phyloP scores from a whole-genome alignment of 2,113 vertebrate species.

The Phylloscopus trochilus region DNA sequence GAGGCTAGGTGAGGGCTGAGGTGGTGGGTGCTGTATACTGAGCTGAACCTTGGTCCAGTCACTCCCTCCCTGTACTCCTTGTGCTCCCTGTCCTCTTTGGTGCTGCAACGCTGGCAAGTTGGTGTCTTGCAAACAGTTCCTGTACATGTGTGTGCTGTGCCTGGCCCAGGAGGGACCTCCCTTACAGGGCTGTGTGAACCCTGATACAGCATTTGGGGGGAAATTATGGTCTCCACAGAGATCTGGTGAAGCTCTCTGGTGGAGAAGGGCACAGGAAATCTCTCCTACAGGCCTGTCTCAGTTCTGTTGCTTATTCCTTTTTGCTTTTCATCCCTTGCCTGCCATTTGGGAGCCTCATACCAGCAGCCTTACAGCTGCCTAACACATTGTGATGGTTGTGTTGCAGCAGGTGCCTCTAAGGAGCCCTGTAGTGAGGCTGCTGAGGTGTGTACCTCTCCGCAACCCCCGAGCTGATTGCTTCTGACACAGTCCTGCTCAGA shows the following conservation, averaged over 20 bases:
- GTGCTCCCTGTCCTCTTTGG: background rate
- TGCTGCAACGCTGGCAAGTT: background rate
- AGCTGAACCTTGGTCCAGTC: background rate
- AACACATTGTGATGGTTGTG: background rate
- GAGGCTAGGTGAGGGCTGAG: background rate
- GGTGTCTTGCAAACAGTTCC: background rate
- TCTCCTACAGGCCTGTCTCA: background rate
- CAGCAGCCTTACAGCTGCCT: background rate
- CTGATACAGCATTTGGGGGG: background rate
- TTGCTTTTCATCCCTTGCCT: background rate
- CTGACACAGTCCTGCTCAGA: background rate
- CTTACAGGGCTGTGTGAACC: background rate
- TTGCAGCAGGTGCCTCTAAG: background rate
- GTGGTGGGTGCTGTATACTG: background rate
- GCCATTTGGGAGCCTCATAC: background rate
- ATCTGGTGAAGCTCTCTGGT: background rate
- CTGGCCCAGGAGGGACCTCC: background rate
- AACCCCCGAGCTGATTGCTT: background rate
- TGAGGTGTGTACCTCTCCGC: background rate
- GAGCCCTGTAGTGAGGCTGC: background rate
- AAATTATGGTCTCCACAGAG: background rate
- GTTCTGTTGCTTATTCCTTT: background rate
- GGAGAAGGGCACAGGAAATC: background rate
- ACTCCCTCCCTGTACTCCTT: background rate
- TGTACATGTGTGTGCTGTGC: rapidly evolving